Evolutionary conservation across 92 coral and sea anemone species (phyloP).

Genomic region (Parazoanthus darwini): DNA sequence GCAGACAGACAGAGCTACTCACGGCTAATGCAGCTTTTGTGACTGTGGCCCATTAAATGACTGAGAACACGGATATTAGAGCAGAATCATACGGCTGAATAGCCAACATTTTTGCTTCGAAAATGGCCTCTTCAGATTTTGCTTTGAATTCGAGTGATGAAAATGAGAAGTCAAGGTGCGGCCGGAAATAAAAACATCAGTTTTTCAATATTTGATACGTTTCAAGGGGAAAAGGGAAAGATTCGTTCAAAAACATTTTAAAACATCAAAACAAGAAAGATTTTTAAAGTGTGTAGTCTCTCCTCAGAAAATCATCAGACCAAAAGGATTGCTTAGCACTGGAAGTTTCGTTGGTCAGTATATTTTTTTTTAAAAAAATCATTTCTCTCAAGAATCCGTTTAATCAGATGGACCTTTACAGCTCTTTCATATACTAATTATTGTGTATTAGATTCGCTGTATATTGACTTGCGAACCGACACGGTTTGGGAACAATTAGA

Average conservation of each 20-base stretch:
- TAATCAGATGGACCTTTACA: not conserved
- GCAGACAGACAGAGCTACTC: not conserved
- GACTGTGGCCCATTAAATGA: conserved; percentile 7
- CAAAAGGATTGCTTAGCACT: not conserved
- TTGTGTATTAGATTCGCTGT: not conserved
- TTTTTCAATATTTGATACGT: not conserved
- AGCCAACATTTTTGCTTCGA: not conserved
- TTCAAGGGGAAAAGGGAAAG: not conserved
- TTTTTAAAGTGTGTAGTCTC: not conserved
- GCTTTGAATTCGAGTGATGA: conserved; percentile 2
- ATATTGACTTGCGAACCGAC: not conserved
- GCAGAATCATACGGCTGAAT: not conserved
- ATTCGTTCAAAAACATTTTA: not conserved
- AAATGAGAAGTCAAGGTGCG: not conserved
- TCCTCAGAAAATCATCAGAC: not conserved
- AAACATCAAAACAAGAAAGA: too few species aligned
- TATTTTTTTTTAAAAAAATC: not conserved
- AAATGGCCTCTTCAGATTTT: conserved; percentile 21
- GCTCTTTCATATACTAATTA: not conserved
- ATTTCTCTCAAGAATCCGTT: not conserved
- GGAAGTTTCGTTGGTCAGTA: not conserved
- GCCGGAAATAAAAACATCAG: not conserved
- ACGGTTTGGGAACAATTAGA: not conserved
- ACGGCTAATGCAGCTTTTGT: conserved; percentile 12
- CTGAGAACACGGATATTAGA: not conserved